Evolutionary conservation across 2,113 vertebrate species (phyloP), one percentile per base, ranked within the genome.

Genomic region (Hippocampus comes): DNA sequence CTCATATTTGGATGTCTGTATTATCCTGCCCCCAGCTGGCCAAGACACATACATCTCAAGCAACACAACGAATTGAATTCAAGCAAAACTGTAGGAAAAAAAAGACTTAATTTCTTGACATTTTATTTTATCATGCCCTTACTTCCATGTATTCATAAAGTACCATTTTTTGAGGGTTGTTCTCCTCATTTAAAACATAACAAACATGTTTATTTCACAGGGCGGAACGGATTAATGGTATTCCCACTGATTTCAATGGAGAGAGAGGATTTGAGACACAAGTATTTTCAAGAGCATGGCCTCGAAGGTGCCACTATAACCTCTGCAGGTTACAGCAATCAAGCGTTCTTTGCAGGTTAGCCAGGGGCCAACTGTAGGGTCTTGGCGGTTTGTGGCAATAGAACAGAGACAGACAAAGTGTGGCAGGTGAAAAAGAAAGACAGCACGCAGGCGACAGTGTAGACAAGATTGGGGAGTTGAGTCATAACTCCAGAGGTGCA

Each of bases 401-500:
- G 23, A 59, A 59, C 41, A 63, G 61, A 41, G 61, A 48, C 15
- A n/a, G 21, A 49, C 21, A 73, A 63, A 51, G 17, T 5, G 14
- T 56, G 70, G 48, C 46, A 67, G 71, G 41, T 72, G 46, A 48
- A 51, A 9, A 34, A 53, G 18, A 27, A 38, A 12, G 43, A 61
- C 18, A 34, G 34, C 11, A 55, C 20, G 30, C 21, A 46, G 18
- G 48, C 61, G n/a, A 23, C 12, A 41, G n/a, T 51, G 63, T 49
- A 53, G 57, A 48, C 42, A 66, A 72, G 69, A 70, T 57, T 53
- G 51, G 11, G 43, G 68, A 42, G 71, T 38, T 78, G 63, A 80
- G 72, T 64, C 59, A 81, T 78, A 21, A 71, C 67, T 18, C 21
- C 21, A 61, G 70, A 63, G 66, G 66, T 55, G 53, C 64, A 34